These are phyloP conservation scores for Acronicta alni DNA, from an alignment of 2,888 invertebrate species.

Conservation along the genomic window DNA sequence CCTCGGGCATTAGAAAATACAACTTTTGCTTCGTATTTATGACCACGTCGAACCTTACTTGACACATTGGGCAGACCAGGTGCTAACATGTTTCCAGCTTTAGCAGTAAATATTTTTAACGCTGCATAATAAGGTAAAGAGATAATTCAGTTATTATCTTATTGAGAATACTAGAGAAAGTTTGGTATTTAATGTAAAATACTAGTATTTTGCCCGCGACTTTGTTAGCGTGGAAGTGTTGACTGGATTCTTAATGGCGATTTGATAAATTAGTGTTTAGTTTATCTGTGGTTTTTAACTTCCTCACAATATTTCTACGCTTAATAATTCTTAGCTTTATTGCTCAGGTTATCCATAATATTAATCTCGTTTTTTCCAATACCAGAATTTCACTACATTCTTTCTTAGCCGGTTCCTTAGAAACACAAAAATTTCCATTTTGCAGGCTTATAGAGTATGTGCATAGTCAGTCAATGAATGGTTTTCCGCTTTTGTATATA, in stretches of 20 bases:
- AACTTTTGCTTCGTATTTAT: slow-evolving; percentile 80
- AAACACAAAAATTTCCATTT: not conserved
- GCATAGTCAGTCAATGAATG: too few species aligned
- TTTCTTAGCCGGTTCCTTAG: too few species aligned
- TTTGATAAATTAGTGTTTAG: slow-evolving; percentile 44
- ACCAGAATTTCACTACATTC: too few species aligned
- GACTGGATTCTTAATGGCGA: slow-evolving; percentile 36
- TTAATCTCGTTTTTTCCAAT: too few species aligned
- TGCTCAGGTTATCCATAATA: too few species aligned
- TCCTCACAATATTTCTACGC: not conserved
- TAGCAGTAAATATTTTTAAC: slow-evolving; percentile 77
- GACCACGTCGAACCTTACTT: slow-evolving; percentile 76
- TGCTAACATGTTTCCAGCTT: slow-evolving; percentile 71
- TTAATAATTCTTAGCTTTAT: too few species aligned
- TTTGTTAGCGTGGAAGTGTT: slow-evolving; percentile 27
- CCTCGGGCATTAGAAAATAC: slow-evolving; percentile 79
- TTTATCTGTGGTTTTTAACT: slow-evolving; percentile 11
- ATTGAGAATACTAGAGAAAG: slow-evolving; percentile 49
- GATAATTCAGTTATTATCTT: slow-evolving; percentile 54
- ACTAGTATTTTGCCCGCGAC: slow-evolving; percentile 47
- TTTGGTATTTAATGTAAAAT: slow-evolving; percentile 47
- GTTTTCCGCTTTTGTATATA: too few species aligned
- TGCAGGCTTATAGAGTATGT: too few species aligned
- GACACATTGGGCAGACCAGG: slow-evolving; percentile 77
- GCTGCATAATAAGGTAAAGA: slow-evolving; percentile 59